Evolutionary conservation across 2,113 vertebrate species (phyloP).

Genomic region (Erythrolamprus reginae): DNA sequence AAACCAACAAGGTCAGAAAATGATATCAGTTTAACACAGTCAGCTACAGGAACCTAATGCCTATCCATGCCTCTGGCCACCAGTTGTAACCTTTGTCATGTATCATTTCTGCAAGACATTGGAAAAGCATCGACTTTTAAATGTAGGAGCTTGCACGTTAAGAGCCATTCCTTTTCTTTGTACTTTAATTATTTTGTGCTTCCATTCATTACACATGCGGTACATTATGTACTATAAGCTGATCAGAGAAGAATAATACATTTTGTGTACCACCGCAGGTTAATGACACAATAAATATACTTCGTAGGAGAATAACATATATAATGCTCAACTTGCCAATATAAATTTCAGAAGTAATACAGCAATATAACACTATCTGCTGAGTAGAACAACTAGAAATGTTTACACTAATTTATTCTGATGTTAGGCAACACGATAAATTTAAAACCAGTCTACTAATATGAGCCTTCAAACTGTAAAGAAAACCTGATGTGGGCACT

Average conservation of each 20-base stretch:
- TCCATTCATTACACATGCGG: slow-evolving; percentile 29
- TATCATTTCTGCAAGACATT: slow-evolving; percentile 1
- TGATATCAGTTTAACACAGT: neutral
- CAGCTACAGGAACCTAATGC: neutral
- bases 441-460: slow-evolving; percentile 18
- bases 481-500: slow-evolving; percentile 6
- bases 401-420: slow-evolving; percentile 3
- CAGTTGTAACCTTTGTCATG: neutral
- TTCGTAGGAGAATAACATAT: slow-evolving; percentile 33
- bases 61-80: neutral
- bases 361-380: neutral
- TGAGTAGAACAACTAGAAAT: slow-evolving; percentile 9
- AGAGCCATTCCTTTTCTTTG: neutral
- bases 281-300: slow-evolving; percentile 36
- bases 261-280: slow-evolving; percentile 26
- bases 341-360: slow-evolving; percentile 21
- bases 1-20: neutral
- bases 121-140: neutral
- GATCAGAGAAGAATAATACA: slow-evolving; percentile 40
- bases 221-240: slow-evolving; percentile 2
- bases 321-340: slow-evolving; percentile 9
- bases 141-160: neutral
- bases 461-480: neutral
- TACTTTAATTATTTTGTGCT: slow-evolving; percentile 26
- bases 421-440: neutral